Conservation (phyloP, 2,888 invertebrate species). For the Eilema sororculum region DNA sequence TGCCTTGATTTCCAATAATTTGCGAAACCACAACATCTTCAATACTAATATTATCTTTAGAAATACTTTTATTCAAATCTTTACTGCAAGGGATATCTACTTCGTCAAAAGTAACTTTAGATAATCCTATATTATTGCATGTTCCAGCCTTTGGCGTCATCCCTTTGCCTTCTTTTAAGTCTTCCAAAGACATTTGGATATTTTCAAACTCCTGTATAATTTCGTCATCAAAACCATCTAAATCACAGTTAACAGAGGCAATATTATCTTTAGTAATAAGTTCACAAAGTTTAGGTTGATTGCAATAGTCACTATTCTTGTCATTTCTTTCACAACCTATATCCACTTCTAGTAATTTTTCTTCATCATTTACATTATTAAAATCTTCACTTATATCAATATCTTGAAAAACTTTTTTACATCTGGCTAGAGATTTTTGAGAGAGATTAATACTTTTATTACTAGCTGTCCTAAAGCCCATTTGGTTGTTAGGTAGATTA, state of each 20-base stretch:
- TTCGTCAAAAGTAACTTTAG: background rate
- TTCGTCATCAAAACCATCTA: conserved; percentile 53
- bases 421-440: conserved; percentile 54
- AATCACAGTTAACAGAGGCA: conserved; percentile 29
- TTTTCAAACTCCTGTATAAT: conserved; percentile 63
- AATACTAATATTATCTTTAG: conserved; percentile 17
- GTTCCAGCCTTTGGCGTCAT: conserved; percentile 38
- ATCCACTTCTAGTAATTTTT: conserved; percentile 1
- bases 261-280: conserved; percentile 22
- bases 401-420: conserved; percentile 57
- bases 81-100: conserved; percentile 36
- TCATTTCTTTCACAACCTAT: background rate
- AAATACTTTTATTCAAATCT: conserved; percentile 46
- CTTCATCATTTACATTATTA: conserved; percentile 16
- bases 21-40: conserved; percentile 15
- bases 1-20: conserved; percentile 4
- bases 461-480: conserved; percentile 65
- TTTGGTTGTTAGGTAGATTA: conserved; percentile 19
- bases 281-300: conserved; percentile 5
- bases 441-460: conserved; percentile 60
- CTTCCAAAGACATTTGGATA: conserved; percentile 58
- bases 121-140: background rate
- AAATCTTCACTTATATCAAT: conserved; percentile 35
- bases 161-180: conserved; percentile 28
- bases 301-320: conserved; percentile 8